Evolutionary conservation across 2,113 vertebrate species (phyloP).

Genomic region (Lethenteron camtschaticum): DNA sequence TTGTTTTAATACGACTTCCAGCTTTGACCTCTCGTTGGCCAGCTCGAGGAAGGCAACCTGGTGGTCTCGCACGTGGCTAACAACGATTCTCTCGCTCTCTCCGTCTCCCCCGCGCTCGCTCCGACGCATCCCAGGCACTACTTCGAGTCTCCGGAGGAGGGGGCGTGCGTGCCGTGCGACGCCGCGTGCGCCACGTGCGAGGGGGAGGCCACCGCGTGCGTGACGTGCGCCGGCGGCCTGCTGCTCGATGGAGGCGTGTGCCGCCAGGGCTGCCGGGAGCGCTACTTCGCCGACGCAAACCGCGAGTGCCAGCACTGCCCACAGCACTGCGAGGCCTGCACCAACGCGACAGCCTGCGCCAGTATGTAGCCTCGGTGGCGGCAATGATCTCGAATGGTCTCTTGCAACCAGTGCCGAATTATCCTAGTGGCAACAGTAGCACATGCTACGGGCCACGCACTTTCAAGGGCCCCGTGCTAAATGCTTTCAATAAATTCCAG

Average conservation of each 20-base stretch:
- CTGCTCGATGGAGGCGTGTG: background rate
- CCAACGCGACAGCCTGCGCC: background rate
- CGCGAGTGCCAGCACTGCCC: background rate
- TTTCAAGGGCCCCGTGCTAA: no score
- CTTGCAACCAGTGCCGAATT: no score
- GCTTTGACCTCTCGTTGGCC: no score
- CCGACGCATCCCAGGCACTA: background rate
- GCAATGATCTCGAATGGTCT: no score
- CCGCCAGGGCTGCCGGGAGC: background rate
- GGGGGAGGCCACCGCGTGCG: background rate
- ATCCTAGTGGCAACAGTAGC: no score
- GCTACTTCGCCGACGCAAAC: background rate
- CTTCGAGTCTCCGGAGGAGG: constrained; percentile 1
- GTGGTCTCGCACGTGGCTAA: no score
- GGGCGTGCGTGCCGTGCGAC: background rate
- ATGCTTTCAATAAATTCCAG: no score
- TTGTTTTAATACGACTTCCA: no score
- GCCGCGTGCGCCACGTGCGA: constrained; percentile 3
- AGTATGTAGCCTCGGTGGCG: background rate
- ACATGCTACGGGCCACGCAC: no score
- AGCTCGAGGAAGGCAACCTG: no score
- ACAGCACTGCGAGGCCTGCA: background rate
- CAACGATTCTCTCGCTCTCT: no score
- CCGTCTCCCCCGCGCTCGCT: no score
- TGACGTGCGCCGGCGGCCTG: constrained; percentile 1